phyloP scores from a whole-genome alignment of 2,113 vertebrate genomes.

The Platysteira castanea region DNA sequence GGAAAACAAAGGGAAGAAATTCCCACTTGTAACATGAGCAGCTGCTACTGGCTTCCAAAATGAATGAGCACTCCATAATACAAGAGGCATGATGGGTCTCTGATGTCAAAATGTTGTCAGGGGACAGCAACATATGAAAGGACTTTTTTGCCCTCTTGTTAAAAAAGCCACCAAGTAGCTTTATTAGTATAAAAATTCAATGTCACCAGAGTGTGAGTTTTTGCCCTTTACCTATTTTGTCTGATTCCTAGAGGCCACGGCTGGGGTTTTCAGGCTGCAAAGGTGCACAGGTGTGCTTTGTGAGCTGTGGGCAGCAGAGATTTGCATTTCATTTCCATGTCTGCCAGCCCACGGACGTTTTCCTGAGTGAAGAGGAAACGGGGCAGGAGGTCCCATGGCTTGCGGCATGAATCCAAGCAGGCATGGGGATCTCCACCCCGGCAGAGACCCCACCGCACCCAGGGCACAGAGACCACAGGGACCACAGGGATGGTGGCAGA shows the following conservation, averaged over 20 bases:
- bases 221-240: neutral
- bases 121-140: neutral
- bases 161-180: neutral
- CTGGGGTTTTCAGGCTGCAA: rapidly evolving
- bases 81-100: slow-evolving; percentile 10
- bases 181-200: slow-evolving; percentile 22
- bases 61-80: slow-evolving; percentile 51
- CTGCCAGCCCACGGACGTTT: neutral
- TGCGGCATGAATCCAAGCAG: neutral
- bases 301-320: neutral
- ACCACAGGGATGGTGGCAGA: neutral
- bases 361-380: neutral
- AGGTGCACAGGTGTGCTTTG: neutral
- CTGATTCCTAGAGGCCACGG: neutral
- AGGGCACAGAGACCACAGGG: neutral
- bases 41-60: slow-evolving; percentile 42
- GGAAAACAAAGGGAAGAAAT: slow-evolving; percentile 55
- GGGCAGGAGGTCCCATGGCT: neutral
- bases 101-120: slow-evolving; percentile 11
- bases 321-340: neutral
- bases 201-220: neutral
- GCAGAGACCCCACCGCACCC: neutral
- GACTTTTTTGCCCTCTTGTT: neutral
- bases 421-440: neutral
- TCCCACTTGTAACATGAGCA: slow-evolving; percentile 58